These are phyloP conservation scores for Aythya baeri DNA, from an alignment of 2,113 vertebrate genomes.

Conservation along the genomic window DNA sequence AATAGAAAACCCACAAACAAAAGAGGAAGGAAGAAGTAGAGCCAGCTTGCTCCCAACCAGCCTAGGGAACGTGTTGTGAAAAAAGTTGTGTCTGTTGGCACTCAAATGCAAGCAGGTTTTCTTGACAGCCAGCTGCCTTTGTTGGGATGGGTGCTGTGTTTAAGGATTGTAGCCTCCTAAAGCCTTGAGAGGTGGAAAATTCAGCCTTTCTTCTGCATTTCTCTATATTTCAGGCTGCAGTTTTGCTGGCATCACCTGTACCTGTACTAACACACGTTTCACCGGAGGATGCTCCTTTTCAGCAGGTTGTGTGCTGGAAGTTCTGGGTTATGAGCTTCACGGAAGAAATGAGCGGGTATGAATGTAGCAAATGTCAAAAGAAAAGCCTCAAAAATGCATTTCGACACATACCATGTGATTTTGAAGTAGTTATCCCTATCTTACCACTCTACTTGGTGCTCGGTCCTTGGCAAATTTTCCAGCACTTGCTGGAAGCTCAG, in stretches of 20 bases:
- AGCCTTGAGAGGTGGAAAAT: not conserved
- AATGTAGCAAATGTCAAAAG: not conserved
- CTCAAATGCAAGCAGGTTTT: not conserved
- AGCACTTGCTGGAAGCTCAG: not conserved
- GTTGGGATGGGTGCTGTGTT: not conserved
- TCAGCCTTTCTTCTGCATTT: not conserved
- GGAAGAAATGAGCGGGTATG: not conserved
- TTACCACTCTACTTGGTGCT: not conserved
- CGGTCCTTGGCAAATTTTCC: not conserved
- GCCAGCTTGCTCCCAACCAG: too few relatives aligned
- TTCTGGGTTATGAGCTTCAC: not conserved
- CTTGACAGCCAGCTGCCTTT: not conserved
- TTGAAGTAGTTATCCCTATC: not conserved
- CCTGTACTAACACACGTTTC: not conserved
- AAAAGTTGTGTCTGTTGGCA: not conserved
- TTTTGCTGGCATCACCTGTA: not conserved
- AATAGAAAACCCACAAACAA: not conserved
- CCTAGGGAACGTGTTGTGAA: too few relatives aligned
- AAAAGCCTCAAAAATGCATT: not conserved
- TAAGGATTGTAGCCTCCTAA: not conserved
- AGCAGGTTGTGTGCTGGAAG: not conserved
- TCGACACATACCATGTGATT: accelerated
- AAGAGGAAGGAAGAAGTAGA: not conserved
- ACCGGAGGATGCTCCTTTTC: not conserved
- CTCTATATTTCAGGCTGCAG: not conserved